Percentiles rank a stretch among this genome's conserved stretches.
Conservation (phyloP, 2,797 vertebrate genomes). For the Sparidentex hasta region DNA sequence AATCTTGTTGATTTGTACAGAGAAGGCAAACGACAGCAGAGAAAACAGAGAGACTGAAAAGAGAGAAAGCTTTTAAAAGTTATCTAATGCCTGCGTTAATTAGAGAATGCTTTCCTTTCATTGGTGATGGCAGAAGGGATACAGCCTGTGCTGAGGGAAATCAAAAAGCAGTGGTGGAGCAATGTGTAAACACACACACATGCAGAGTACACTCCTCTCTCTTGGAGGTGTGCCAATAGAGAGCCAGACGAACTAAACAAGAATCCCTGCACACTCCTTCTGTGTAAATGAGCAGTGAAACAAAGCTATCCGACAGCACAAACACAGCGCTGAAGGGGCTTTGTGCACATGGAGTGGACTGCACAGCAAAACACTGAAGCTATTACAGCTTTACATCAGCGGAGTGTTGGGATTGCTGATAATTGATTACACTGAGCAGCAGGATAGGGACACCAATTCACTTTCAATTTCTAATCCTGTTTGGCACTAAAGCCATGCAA, state of each 20-base stretch:
- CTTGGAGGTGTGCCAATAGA: constrained; percentile 23
- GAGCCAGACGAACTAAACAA: constrained; percentile 34
- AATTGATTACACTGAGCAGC: constrained; percentile 27
- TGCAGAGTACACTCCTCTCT: constrained; percentile 13
- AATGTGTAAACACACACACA: background rate
- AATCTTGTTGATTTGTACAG: background rate
- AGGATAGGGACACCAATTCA: constrained; percentile 5
- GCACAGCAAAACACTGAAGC: background rate
- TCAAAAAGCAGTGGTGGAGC: constrained; percentile 42
- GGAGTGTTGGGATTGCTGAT: constrained; percentile 5
- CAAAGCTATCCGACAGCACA: constrained; percentile 21
- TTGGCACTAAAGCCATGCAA: background rate
- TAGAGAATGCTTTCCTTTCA: constrained; percentile 54
- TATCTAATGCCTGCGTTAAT: constrained; percentile 49
- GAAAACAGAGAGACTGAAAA: constrained; percentile 20
- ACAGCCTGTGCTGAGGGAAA: constrained; percentile 45
- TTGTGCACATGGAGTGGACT: constrained; percentile 6
- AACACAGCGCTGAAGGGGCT: background rate
- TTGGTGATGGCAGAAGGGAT: constrained; percentile 47
- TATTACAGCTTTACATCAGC: constrained; percentile 15
- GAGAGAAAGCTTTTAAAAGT: constrained; percentile 38
- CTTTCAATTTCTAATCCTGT: constrained; percentile 18
- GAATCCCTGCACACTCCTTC: constrained; percentile 5
- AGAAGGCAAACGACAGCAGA: constrained; percentile 27
- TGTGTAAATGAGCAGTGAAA: constrained; percentile 16